A percentile compares a stretch with the other conserved stretches of the same genome.
These are phyloP conservation scores for Agrenia bidenticulata DNA, from an alignment of 2,888 invertebrate species.

Conservation along the genomic window DNA sequence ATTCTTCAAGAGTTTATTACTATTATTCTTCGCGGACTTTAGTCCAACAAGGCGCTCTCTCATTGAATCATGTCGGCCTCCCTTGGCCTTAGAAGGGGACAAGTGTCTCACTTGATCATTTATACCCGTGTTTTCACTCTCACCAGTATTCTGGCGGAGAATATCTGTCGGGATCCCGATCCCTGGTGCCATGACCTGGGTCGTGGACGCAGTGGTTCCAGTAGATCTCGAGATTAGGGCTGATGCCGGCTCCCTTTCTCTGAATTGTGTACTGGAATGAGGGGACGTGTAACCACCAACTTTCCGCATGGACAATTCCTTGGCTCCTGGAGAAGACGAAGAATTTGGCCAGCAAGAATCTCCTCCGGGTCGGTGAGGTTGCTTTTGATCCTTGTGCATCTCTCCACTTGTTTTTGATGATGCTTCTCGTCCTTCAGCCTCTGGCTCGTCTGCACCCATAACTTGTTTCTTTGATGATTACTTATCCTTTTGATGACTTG, in stretches of 20 bases:
- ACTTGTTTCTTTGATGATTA: slow-evolving; percentile 14
- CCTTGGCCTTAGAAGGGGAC: background rate
- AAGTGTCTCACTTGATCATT: too few species aligned
- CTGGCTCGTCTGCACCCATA: slow-evolving; percentile 8
- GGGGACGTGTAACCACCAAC: too few species aligned
- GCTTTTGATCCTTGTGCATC: slow-evolving; percentile 9
- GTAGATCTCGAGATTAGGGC: too few species aligned
- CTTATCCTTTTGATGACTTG: slow-evolving; percentile 11
- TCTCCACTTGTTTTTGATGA: slow-evolving; percentile 1
- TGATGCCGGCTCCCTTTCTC: too few species aligned
- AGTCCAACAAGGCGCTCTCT: background rate
- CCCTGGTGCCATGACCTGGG: too few species aligned
- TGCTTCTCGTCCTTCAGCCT: background rate
- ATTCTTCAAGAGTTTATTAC: slow-evolving; percentile 6
- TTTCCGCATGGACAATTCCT: too few species aligned
- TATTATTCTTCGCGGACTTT: background rate
- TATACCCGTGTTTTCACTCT: too few species aligned
- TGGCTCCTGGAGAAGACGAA: background rate
- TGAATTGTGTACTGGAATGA: too few species aligned
- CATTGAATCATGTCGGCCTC: background rate
- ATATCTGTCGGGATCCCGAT: too few species aligned
- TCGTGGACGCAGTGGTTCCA: too few species aligned
- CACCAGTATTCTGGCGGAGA: too few species aligned
- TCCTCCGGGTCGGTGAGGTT: background rate
- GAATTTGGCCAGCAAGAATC: background rate